Base-by-base conservation (phyloP, 1,140 invertebrate genomes). In the Acromyrmex echinatior region DNA sequence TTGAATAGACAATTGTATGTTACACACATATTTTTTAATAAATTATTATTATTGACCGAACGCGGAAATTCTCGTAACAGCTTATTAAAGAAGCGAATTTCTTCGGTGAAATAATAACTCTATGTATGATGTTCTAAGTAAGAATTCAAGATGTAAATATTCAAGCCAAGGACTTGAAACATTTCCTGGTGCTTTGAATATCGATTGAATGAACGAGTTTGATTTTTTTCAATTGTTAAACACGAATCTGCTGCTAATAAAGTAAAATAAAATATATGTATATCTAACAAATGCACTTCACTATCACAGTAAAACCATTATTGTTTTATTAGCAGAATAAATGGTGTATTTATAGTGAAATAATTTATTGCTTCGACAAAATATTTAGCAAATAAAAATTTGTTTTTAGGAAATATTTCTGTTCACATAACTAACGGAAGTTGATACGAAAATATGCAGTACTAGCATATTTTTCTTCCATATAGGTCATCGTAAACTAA, bases 1-100 rank as follows among this genome's bases (percentile, higher is more conserved):
- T 86, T 79, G 31, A 91, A 88, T 90, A 92, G 68, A 86, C 68
- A 86, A 92, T 82, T 62, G 76, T 82, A 87, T 66, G 71, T 71
- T 65, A 73, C 86, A 91, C 79, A 65, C 62, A 74, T 39, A 58
- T 94, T 94, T 94, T 94, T 88, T 92, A 94, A 94, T 94, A 94
- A 94, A 93, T 73, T 45, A 86, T 78, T 80, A 88, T 92, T 80
- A 87, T 92, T 94, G 80, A 53, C 18, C 10, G 63, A 71, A 25
- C 10, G 62, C 12, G n/a, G 18, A 56, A 10, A 28, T 82, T 21
- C n/a, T 84, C 9, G 16, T 73, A 74, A 87, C 62, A 84, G 66
- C 12, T 90, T 89, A 86, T 66, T 56, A 9, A 53, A n/a, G 31
- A 21, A 68, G 35, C 25, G 28, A 85, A 49, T 85, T 18, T 16